Base-by-base conservation (phyloP, 2,888 invertebrate species). In the Odontocerum albicorne region DNA sequence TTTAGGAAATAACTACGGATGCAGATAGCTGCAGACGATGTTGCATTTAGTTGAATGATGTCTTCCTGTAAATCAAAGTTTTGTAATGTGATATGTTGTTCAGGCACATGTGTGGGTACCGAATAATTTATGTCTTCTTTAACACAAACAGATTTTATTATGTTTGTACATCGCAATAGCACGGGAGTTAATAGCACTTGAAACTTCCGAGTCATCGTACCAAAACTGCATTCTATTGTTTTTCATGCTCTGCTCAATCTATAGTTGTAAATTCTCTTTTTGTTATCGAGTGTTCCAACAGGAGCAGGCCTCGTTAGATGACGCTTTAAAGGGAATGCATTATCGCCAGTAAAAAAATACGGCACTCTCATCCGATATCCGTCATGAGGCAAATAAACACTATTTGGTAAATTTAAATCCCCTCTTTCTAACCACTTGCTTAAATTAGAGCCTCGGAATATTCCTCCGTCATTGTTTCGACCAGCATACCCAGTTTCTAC, bases 391-490 rank as follows among this genome's bases (percentile, higher is more conserved):
- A 42, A 17, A 22, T 12, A 12, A 6, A n/a, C 6, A 20, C 20
- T n/a, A n/a, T n/a, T 19, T 2, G 42, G 42, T 20, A 42, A 12
- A 13, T 42, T 42, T 20, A 42, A 22, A 42, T 21, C 22, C 3
- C 12, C 42, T 42, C 22, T 20, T 22, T 42, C 42, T 21, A 42
- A 21, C 19, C 42, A 42, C 6, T 12, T 19, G 4, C 12, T 21
- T 13, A 42, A 62, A 45, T 58, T 47, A 42, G 60, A 63, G 12
- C 61, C 60, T 39, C 45, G 49, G 54, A 64, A 67, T 42, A 67
- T 63, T 16, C 64, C 64, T 17, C 64, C 66, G 63, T 68, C 65
- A 62, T 63, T 67, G 50, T 66, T 66, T 59, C 65, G 49, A 15
- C 65, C 66, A 55, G 65, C 62, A 55, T 54, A 64, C 38, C 67